Percentiles rank a stretch among this genome's conserved stretches.
phyloP scores from a whole-genome alignment of 1,140 invertebrate species.

The Phthorimaea operculella region DNA sequence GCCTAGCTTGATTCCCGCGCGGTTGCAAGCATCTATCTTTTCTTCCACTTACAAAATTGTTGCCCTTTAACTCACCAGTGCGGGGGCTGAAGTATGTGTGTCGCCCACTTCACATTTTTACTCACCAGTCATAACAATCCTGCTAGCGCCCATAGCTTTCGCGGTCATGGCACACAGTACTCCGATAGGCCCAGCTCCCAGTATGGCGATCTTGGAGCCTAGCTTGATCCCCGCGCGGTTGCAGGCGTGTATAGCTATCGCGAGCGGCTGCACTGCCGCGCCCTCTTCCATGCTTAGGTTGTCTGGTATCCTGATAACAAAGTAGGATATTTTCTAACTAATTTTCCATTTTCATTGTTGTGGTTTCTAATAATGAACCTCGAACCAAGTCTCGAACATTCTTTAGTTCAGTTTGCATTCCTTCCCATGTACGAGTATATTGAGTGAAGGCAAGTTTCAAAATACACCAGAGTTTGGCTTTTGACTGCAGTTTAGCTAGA shows the following conservation, averaged over 20 bases:
- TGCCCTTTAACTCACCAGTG: too few relatives aligned
- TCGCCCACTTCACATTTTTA: too few relatives aligned
- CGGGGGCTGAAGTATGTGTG: too few relatives aligned
- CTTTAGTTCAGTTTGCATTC: too few relatives aligned
- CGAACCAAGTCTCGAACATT: too few relatives aligned
- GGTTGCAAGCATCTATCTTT: conserved; percentile 75
- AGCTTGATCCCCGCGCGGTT: conserved; percentile 78
- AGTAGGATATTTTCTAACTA: too few relatives aligned
- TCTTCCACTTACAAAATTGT: background rate
- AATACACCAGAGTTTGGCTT: too few relatives aligned
- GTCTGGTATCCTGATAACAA: conserved; percentile 80
- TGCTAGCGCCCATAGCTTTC: conserved; percentile 76
- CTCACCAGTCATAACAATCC: conserved; percentile 85
- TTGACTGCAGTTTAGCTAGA: too few relatives aligned
- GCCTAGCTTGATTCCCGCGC: conserved; percentile 80
- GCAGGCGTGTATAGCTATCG: conserved; percentile 94
- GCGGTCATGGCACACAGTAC: conserved; percentile 81
- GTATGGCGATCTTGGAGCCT: conserved; percentile 83
- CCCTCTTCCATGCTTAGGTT: conserved; percentile 91
- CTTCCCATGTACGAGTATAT: too few relatives aligned
- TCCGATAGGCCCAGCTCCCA: conserved; percentile 94
- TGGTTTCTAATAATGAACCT: too few relatives aligned
- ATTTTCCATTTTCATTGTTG: too few relatives aligned
- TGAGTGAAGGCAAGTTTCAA: too few relatives aligned
- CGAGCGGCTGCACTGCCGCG: conserved; percentile 90